Evolutionary conservation across 2,113 vertebrate genomes (phyloP).

Genomic region (Nothoprocta pentlandii): DNA sequence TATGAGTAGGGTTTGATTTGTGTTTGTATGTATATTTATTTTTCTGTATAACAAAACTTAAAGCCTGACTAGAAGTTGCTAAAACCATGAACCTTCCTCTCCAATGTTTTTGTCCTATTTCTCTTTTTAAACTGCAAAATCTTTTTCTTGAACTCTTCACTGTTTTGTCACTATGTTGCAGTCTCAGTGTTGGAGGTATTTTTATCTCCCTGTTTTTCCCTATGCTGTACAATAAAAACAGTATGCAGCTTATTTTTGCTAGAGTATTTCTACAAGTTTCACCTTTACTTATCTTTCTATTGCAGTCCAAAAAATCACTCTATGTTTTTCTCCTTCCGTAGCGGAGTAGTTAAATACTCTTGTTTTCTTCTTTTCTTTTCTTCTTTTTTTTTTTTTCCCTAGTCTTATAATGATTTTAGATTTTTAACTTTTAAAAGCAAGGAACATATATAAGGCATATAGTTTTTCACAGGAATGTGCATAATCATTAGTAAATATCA

Average conservation of each 20-base stretch:
- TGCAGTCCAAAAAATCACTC: background rate
- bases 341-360: background rate
- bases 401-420: background rate
- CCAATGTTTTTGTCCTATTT: background rate
- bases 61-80: background rate
- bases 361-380: background rate
- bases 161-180: background rate
- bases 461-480: background rate
- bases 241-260: background rate
- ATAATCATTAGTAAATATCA: background rate
- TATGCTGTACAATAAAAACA: background rate
- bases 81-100: background rate
- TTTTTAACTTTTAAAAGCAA: background rate
- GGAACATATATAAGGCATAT: background rate
- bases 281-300: background rate
- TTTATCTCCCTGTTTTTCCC: background rate
- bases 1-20: background rate
- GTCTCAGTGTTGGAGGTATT: fast-evolving
- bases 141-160: background rate
- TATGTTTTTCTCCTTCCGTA: background rate
- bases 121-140: background rate
- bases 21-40: background rate
- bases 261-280: background rate
- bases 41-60: background rate
- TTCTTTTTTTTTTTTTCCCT: background rate